Evolutionary conservation across 2,797 vertebrate species (phyloP).

Genomic region (Sebastes steindachneri): DNA sequence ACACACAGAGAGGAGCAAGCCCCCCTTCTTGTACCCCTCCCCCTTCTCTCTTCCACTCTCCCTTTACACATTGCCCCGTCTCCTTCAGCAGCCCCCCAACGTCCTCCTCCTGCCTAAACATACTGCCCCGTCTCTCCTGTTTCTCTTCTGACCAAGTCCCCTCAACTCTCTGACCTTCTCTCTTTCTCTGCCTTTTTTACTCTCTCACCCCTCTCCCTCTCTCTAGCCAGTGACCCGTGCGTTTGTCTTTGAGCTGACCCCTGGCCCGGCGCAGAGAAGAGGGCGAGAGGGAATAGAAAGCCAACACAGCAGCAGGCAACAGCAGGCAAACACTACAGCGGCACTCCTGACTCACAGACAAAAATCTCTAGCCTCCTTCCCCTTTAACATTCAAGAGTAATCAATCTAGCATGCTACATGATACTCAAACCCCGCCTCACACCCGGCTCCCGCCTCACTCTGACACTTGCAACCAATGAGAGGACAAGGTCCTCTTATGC

Average conservation of each 20-base stretch:
- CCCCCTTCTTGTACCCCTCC: constrained; percentile 62
- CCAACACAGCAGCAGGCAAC: constrained; percentile 65
- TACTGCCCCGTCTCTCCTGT: constrained; percentile 69
- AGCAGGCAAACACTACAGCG: constrained; percentile 83
- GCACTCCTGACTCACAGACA: constrained; percentile 86
- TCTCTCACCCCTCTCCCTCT: constrained; percentile 41
- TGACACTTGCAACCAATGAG: constrained; percentile 78
- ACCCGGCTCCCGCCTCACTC: constrained; percentile 65
- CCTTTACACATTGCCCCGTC: constrained; percentile 75
- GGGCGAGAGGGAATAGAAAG: constrained; percentile 50
- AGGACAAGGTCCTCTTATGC: constrained; percentile 48
- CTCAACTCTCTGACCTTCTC: constrained; percentile 69
- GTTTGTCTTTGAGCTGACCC: constrained; percentile 96
- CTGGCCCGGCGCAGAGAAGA: constrained; percentile 77
- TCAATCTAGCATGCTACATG: constrained; percentile 96
- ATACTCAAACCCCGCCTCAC: constrained; percentile 86
- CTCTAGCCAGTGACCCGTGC: constrained; percentile 71
- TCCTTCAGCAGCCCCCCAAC: constrained; percentile 70
- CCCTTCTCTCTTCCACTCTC: constrained; percentile 63
- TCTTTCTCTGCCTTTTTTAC: constrained; percentile 32
- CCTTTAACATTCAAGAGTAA: constrained; percentile 96
- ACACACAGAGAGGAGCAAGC: constrained; percentile 61
- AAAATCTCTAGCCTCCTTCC: constrained; percentile 91
- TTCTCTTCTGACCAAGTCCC: constrained; percentile 67
- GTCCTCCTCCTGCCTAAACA: constrained; percentile 66